Conservation (phyloP, 2,888 invertebrate species). For the Sinohyriopsis cumingii region DNA sequence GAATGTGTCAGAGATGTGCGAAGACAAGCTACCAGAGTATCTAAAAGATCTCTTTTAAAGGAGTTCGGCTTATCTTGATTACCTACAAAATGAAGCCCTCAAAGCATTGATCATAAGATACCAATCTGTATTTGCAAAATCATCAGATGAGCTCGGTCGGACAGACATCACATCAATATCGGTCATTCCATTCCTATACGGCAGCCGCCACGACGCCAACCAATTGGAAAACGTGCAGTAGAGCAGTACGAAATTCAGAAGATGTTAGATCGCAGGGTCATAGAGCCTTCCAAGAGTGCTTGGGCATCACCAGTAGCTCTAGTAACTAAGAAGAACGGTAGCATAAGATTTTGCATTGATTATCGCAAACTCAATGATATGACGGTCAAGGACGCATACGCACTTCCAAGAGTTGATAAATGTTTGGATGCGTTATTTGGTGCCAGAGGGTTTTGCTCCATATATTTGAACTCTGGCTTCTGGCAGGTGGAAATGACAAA, state of each 20-base stretch:
- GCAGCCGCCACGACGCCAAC: slow-evolving; percentile 16
- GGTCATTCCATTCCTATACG: slow-evolving; percentile 17
- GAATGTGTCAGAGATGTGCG: no score
- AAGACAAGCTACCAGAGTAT: no score
- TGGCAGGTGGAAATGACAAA: slow-evolving; percentile 34
- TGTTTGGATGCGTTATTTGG: slow-evolving; percentile 29
- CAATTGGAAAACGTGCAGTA: slow-evolving; percentile 12
- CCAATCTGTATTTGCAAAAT: slow-evolving; percentile 4
- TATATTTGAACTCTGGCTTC: slow-evolving; percentile 43
- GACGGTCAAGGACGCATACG: slow-evolving; percentile 37
- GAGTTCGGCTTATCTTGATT: slow-evolving; percentile 2
- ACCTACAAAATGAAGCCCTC: no score
- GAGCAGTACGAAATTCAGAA: slow-evolving; percentile 18
- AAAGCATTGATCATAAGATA: not conserved
- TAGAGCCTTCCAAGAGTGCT: slow-evolving; percentile 22
- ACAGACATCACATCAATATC: slow-evolving; percentile 19
- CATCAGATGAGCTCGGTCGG: not conserved
- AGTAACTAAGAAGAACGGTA: slow-evolving; percentile 26
- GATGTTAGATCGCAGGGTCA: slow-evolving; percentile 26
- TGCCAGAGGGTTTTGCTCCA: slow-evolving; percentile 20
- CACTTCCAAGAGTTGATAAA: slow-evolving; percentile 39
- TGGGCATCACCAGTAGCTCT: slow-evolving; percentile 32
- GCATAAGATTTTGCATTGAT: slow-evolving; percentile 21
- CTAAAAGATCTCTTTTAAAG: slow-evolving; percentile 2
- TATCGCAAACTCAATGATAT: slow-evolving; percentile 38